Percentiles rank a stretch among this genome's conserved stretches.
phyloP scores from a whole-genome alignment of 2,888 invertebrate genomes.

The Eretmocerus hayati region DNA sequence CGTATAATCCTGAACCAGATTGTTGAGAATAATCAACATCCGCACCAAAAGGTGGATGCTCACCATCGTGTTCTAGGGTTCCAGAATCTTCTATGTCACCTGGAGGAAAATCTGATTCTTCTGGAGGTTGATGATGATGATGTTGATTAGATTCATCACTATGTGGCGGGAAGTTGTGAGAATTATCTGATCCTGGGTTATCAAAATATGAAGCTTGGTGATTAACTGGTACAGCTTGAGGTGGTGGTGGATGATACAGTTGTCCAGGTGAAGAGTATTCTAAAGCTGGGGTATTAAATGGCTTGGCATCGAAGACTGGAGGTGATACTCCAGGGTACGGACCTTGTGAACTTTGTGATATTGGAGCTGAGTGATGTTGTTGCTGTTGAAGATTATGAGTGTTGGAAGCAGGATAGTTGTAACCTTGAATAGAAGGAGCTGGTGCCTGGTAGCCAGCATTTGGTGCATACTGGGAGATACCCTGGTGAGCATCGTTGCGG shows the following conservation, averaged over 20 bases:
- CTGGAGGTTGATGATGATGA: neutral
- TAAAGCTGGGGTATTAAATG: conserved; percentile 6
- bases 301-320: conserved; percentile 11
- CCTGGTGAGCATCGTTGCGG: conserved; percentile 1
- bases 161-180: neutral
- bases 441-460: conserved; percentile 15
- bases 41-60: conserved; percentile 1
- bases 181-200: neutral
- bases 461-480: conserved; percentile 11
- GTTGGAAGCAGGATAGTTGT: neutral
- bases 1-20: conserved; percentile 6
- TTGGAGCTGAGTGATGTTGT: neutral
- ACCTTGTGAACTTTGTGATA: neutral
- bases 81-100: neutral
- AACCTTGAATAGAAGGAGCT: no score
- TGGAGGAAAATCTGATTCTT: neutral
- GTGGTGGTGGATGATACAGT: neutral
- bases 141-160: no score
- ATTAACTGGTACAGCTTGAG: conserved; percentile 1
- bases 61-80: neutral
- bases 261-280: neutral
- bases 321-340: conserved; percentile 9
- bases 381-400: neutral
- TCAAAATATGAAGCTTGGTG: neutral
- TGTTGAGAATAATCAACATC: conserved; percentile 12